These are phyloP conservation scores for Hippocampus guttulatus DNA, from an alignment of 2,113 vertebrate genomes.

Conservation along the genomic window DNA sequence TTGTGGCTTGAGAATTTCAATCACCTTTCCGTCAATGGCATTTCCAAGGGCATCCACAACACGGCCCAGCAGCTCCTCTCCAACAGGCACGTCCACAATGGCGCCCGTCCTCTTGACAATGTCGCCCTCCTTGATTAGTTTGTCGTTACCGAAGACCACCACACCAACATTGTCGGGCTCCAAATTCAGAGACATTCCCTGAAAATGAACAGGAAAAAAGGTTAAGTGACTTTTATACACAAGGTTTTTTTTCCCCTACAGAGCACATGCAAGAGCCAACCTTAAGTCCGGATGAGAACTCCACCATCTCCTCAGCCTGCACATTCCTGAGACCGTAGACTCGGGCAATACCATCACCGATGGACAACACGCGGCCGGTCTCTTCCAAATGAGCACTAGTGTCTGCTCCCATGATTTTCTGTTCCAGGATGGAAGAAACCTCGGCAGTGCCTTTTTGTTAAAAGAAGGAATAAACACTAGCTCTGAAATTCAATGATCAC, in stretches of 20 bases:
- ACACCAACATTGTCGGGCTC: slow-evolving; percentile 97
- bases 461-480: not conserved
- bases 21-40: slow-evolving; percentile 92
- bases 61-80: slow-evolving; percentile 87
- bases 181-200: slow-evolving; percentile 99
- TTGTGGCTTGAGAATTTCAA: not conserved
- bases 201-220: slow-evolving; percentile 1
- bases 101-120: slow-evolving; percentile 94
- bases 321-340: slow-evolving; percentile 93
- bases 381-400: slow-evolving; percentile 88
- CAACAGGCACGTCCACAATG: slow-evolving; percentile 94
- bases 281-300: slow-evolving; percentile 96
- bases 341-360: slow-evolving; percentile 94
- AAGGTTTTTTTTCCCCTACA: not conserved
- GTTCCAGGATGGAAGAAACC: slow-evolving; percentile 93
- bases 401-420: slow-evolving; percentile 89
- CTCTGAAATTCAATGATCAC: not conserved
- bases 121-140: slow-evolving; percentile 95
- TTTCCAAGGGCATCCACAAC: slow-evolving; percentile 96
- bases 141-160: slow-evolving; percentile 97
- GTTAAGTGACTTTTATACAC: not conserved
- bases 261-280: slow-evolving; percentile 51
- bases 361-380: slow-evolving; percentile 92
- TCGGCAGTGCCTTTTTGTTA: slow-evolving; percentile 82
- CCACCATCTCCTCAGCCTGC: slow-evolving; percentile 98